These are phyloP conservation scores for Muscicapa comitata DNA, from an alignment of 2,797 vertebrate genomes.

Conservation along the genomic window DNA sequence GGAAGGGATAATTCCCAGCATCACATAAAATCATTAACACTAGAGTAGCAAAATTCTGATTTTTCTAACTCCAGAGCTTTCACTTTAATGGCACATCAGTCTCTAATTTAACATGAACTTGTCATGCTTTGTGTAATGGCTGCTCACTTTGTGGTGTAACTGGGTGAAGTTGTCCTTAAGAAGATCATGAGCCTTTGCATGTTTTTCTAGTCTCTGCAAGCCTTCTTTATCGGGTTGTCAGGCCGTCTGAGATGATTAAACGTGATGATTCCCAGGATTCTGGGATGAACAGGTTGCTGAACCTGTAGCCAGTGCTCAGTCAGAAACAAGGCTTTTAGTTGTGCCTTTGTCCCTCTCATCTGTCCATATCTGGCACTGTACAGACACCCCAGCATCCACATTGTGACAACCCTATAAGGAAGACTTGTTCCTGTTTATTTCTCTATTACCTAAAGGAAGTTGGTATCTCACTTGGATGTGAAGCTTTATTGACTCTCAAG, in stretches of 20 bases:
- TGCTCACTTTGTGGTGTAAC: background rate
- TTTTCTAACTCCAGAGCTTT: background rate
- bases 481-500: background rate
- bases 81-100: background rate
- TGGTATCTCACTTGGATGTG: background rate
- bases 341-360: background rate
- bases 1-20: conserved; percentile 16
- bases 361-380: background rate
- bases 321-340: background rate
- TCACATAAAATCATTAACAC: background rate
- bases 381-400: fast-evolving
- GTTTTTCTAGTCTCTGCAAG: conserved; percentile 15
- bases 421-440: background rate
- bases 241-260: background rate
- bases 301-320: background rate
- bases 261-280: background rate
- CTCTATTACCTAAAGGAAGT: background rate
- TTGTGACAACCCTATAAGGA: background rate
- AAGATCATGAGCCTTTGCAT: background rate
- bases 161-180: background rate
- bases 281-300: background rate
- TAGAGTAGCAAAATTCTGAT: background rate
- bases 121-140: background rate
- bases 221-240: conserved; percentile 59
- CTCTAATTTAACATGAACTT: background rate